A percentile compares a stretch with the other conserved stretches of the same genome.
These are phyloP conservation scores for Uloborus diversus DNA, from an alignment of 1,140 invertebrate species.

Conservation along the genomic window DNA sequence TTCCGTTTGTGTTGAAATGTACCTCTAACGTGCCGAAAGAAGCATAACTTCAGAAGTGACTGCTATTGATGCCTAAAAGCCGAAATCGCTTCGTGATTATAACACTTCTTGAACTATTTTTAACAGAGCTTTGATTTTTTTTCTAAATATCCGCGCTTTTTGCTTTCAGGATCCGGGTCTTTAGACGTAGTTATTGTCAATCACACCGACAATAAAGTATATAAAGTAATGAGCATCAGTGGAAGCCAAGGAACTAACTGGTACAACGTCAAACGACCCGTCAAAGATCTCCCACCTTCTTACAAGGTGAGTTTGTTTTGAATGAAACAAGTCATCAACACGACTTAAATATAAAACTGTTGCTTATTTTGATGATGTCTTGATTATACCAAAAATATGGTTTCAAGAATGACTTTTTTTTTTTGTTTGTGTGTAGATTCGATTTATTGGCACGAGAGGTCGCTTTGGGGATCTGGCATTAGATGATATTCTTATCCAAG, in stretches of 20 bases:
- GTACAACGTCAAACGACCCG: conserved; percentile 27
- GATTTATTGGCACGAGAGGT: conserved; percentile 22
- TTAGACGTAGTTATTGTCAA: conserved; percentile 15
- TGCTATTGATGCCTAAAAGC: no score
- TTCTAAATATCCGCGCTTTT: no score
- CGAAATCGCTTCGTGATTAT: no score
- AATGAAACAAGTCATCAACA: background rate
- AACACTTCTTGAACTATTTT: no score
- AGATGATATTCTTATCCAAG: conserved; percentile 40
- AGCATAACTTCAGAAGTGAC: no score
- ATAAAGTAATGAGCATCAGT: conserved; percentile 8
- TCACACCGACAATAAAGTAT: conserved; percentile 17
- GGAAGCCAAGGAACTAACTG: conserved; percentile 30
- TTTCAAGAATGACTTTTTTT: background rate
- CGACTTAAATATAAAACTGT: background rate
- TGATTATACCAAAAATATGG: background rate
- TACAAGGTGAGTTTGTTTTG: conserved; percentile 24
- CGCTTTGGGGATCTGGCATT: conserved; percentile 2
- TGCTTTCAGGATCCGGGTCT: background rate
- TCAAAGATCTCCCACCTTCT: conserved; percentile 11
- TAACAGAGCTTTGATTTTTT: no score
- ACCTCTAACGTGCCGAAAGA: no score
- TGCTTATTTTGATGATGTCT: background rate
- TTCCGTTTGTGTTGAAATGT: no score
- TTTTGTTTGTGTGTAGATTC: conserved; percentile 23